These are phyloP conservation scores for Herminia tarsipennalis DNA, from an alignment of 2,888 invertebrate genomes.

Conservation along the genomic window DNA sequence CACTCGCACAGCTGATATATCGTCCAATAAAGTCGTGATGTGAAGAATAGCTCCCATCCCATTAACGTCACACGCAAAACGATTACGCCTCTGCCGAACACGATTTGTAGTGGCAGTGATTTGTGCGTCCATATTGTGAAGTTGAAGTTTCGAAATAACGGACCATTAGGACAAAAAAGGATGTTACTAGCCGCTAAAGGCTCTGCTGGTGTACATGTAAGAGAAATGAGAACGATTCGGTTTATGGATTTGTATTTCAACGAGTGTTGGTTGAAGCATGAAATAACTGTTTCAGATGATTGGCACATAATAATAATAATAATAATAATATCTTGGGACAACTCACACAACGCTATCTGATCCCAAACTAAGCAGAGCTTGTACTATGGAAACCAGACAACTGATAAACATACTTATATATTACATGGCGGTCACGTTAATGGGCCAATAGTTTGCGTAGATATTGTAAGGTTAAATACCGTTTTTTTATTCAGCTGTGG, in stretches of 20 bases:
- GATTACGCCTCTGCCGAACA: conserved; percentile 60
- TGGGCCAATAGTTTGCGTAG: no score
- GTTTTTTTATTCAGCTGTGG: not conserved
- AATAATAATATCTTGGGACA: no score
- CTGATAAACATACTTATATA: no score
- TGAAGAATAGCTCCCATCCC: conserved; percentile 74
- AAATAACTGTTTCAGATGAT: no score
- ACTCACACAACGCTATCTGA: no score
- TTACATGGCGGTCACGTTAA: no score
- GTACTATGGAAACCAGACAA: no score
- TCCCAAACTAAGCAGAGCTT: no score
- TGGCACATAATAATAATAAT: no score
- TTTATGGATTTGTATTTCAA: not conserved
- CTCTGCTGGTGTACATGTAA: not conserved
- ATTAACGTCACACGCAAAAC: conserved; percentile 77
- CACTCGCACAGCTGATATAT: conserved; percentile 60
- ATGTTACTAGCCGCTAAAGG: conserved; percentile 16
- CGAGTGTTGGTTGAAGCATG: not conserved
- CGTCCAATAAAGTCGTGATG: conserved; percentile 72
- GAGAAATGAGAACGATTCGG: not conserved
- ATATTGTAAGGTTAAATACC: no score
- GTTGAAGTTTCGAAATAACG: conserved; percentile 56
- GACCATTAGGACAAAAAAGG: conserved; percentile 44
- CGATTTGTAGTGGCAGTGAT: conserved; percentile 73
- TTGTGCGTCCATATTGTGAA: conserved; percentile 65